Percentiles rank a stretch among this genome's conserved stretches.
These are phyloP conservation scores for Myrmecophaga tridactyla DNA, from an alignment of 2,113 vertebrate species.

Conservation along the genomic window DNA sequence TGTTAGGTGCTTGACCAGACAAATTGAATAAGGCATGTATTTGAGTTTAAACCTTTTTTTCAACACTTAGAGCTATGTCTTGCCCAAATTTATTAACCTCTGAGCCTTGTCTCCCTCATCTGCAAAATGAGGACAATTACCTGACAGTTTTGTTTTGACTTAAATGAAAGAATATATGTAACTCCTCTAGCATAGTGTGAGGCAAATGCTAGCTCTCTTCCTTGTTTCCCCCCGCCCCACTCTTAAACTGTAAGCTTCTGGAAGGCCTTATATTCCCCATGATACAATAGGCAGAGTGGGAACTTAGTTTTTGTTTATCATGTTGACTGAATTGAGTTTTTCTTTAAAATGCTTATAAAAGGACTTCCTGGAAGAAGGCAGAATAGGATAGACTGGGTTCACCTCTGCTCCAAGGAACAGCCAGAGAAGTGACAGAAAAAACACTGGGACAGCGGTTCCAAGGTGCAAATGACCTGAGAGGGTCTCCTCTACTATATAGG, in stretches of 20 bases:
- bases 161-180: neutral
- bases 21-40: neutral
- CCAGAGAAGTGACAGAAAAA: too few relatives aligned
- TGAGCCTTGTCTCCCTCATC: neutral
- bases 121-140: neutral
- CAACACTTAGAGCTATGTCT: neutral
- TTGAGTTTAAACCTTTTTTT: neutral
- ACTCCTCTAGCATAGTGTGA: neutral
- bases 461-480: too few relatives aligned
- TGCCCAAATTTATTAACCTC: neutral
- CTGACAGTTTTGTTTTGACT: neutral
- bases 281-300: neutral
- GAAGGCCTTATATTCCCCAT: neutral
- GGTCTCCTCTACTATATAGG: too few relatives aligned
- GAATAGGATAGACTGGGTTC: too few relatives aligned
- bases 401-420: too few relatives aligned
- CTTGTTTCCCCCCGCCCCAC: neutral
- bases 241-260: neutral
- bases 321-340: slow-evolving; percentile 18
- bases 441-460: too few relatives aligned
- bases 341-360: too few relatives aligned
- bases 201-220: neutral
- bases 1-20: neutral
- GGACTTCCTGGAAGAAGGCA: too few relatives aligned
- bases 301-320: neutral